Evolutionary conservation across 2,797 vertebrate species (phyloP).

Genomic region (Liparis tanakae): DNA sequence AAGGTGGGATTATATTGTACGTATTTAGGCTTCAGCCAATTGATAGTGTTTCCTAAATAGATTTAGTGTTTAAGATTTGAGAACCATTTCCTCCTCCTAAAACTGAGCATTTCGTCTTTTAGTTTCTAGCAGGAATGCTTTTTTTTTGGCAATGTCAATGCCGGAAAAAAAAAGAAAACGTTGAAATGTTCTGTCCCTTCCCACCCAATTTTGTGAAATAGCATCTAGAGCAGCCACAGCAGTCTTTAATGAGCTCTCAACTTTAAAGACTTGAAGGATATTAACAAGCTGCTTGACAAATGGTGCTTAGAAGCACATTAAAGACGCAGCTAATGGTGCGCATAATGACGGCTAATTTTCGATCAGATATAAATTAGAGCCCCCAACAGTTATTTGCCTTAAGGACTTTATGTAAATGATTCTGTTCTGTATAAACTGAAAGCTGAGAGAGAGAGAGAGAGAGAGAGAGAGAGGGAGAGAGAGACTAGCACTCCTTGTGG

Average conservation of each 20-base stretch:
- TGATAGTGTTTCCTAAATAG: slow-evolving; percentile 8
- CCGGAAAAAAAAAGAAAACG: slow-evolving; percentile 44
- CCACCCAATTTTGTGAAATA: slow-evolving; percentile 92
- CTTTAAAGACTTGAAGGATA: slow-evolving; percentile 99
- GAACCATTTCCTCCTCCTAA: background rate
- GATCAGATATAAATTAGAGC: slow-evolving; percentile 99
- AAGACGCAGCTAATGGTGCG: slow-evolving; percentile 99
- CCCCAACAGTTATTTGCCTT: slow-evolving; percentile 99
- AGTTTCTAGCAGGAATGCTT: slow-evolving; percentile 1
- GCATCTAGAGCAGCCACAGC: slow-evolving; percentile 94
- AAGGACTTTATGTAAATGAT: slow-evolving; percentile 99
- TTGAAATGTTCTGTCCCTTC: slow-evolving; percentile 76
- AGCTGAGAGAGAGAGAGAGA: slow-evolving; percentile 71
- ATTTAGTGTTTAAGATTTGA: background rate
- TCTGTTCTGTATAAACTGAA: slow-evolving; percentile 98
- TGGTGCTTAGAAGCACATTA: slow-evolving; percentile 99
- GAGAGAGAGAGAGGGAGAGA: slow-evolving; percentile 50
- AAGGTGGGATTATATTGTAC: slow-evolving; percentile 17
- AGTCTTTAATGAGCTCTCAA: slow-evolving; percentile 99
- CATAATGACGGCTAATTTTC: slow-evolving; percentile 99
- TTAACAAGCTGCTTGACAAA: slow-evolving; percentile 99
- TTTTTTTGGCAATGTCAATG: slow-evolving; percentile 47
- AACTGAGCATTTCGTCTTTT: background rate
- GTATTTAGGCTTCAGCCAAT: background rate
- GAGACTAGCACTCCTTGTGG: slow-evolving; percentile 86